A percentile compares a stretch with the other conserved stretches of the same genome.
phyloP scores from a whole-genome alignment of 2,113 vertebrate species.

The Lasiurus borealis region DNA sequence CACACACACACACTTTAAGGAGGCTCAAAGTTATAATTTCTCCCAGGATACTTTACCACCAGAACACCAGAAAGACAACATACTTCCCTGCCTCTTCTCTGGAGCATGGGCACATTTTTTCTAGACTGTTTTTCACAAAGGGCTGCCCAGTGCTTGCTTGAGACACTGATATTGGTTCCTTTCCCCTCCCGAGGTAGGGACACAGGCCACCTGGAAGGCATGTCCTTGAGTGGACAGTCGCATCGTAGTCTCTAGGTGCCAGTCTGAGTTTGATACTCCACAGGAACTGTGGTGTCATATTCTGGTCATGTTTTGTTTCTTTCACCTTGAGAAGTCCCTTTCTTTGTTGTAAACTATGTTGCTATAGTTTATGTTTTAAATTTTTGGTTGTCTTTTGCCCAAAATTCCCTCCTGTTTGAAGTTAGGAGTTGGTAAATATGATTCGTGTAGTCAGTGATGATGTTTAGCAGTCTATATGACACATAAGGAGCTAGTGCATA shows the following conservation, averaged over 20 bases:
- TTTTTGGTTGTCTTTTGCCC: background rate
- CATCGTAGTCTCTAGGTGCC: background rate
- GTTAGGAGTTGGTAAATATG: background rate
- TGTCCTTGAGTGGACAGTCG: fast-evolving
- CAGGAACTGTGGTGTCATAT: background rate
- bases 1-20: background rate
- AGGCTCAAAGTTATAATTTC: background rate
- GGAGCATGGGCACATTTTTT: background rate
- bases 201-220: background rate
- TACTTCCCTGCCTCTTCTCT: background rate
- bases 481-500: background rate
- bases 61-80: background rate
- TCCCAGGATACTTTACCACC: background rate
- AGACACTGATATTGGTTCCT: background rate
- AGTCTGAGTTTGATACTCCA: background rate
- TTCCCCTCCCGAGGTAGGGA: background rate
- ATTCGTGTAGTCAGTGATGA: background rate
- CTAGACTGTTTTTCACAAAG: background rate
- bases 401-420: background rate
- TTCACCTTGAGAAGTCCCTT: background rate
- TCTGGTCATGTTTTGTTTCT: background rate
- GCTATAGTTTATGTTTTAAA: background rate
- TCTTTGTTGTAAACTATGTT: background rate
- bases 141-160: background rate
- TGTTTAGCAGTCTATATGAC: background rate